Conservation (phyloP, 2,113 vertebrate genomes). For the Thryonomys swinderianus region DNA sequence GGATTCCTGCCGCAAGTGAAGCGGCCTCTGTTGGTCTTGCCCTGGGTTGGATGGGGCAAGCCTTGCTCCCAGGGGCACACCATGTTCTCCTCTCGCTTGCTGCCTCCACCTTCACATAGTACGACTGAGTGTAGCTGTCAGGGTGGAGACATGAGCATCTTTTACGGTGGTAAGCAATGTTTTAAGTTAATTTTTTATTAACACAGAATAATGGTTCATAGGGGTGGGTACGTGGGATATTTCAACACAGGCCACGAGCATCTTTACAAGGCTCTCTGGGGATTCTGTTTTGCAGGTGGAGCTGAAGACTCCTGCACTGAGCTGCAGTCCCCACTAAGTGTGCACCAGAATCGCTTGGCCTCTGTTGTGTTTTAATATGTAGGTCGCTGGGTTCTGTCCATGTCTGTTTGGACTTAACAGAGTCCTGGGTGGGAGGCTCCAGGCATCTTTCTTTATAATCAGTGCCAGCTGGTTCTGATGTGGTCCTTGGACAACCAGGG, state of each 20-base stretch:
- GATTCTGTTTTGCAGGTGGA: background rate
- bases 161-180: background rate
- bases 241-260: background rate
- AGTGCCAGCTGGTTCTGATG: background rate
- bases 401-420: background rate
- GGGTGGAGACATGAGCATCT: background rate
- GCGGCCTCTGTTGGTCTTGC: background rate
- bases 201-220: background rate
- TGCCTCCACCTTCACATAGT: background rate
- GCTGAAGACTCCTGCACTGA: background rate
- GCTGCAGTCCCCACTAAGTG: background rate
- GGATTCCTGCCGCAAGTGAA: background rate
- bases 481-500: background rate
- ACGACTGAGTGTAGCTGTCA: background rate
- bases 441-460: slow-evolving; percentile 6
- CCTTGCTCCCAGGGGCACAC: rapidly evolving
- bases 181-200: background rate
- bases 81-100: background rate
- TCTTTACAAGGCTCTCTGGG: background rate
- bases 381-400: background rate
- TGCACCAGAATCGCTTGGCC: background rate
- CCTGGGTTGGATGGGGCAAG: background rate
- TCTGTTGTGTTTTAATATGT: background rate
- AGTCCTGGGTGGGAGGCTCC: background rate
- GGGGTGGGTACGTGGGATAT: background rate